Percentiles rank a stretch among this genome's conserved stretches.
These are phyloP conservation scores for Drosophila kanapiae DNA, from an alignment of 1,140 invertebrate genomes.

Conservation along the genomic window DNA sequence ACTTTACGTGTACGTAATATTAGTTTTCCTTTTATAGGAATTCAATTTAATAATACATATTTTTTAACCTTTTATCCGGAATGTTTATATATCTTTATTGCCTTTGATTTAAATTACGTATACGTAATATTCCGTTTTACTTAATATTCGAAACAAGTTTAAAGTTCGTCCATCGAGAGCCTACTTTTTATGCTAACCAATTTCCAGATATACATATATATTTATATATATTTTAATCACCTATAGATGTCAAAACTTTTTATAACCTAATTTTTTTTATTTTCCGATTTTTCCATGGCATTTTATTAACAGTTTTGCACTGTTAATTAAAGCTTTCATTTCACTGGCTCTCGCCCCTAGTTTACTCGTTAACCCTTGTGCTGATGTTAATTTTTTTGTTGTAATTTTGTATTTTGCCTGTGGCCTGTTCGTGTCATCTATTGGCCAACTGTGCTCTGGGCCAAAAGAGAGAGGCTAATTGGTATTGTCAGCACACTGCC, in stretches of 20 bases:
- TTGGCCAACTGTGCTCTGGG: slow-evolving; percentile 44
- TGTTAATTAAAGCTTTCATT: slow-evolving; percentile 39
- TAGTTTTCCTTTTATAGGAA: background rate
- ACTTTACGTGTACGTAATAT: slow-evolving; percentile 25
- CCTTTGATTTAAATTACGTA: slow-evolving; percentile 1
- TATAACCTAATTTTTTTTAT: background rate
- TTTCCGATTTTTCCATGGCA: slow-evolving; percentile 8
- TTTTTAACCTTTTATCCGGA: background rate
- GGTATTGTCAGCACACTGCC: slow-evolving; percentile 73
- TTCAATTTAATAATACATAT: no score
- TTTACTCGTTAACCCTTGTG: slow-evolving; percentile 8
- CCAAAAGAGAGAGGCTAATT: slow-evolving; percentile 56
- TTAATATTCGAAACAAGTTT: background rate
- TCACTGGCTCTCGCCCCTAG: background rate
- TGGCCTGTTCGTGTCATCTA: slow-evolving; percentile 41
- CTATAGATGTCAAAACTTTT: background rate
- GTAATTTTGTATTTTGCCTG: slow-evolving; percentile 9
- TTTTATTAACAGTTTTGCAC: slow-evolving; percentile 25
- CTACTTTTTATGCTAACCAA: background rate
- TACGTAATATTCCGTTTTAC: slow-evolving; percentile 2
- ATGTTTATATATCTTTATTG: no score
- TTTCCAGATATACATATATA: background rate
- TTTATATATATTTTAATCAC: slow-evolving; percentile 1
- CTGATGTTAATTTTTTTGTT: background rate
- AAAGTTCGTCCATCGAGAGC: background rate